Evolutionary conservation across 2,797 vertebrate genomes (phyloP), one percentile per base, ranked within the genome.

Genomic region (Rhyacichthys aspro): DNA sequence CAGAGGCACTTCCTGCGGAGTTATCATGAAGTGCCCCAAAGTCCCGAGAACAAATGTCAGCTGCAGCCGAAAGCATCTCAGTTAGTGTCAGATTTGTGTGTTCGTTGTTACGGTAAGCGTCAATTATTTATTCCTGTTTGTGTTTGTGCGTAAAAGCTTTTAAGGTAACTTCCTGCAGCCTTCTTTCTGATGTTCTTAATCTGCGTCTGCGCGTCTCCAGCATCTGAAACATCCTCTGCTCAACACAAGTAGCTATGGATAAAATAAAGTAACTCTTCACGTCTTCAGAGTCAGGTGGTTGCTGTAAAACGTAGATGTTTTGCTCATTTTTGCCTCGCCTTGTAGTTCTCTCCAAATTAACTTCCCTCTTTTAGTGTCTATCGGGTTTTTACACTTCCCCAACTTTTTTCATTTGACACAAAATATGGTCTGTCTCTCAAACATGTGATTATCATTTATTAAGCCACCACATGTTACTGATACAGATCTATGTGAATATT

Each of bases 1-100:
- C 59, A 56, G 9, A 49, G 41, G 12, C 58, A 76, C 79, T 83
- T 86, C 84, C 85, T 79, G 42, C 33, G 61, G 59, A 54, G 48
- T 62, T 60, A 9, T 37, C 45, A 39, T 37, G 66, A 56, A 9
- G 56, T 42, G 45, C 46, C 0, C 11, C 9, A 12, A 4, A 36
- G 67, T 2, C 80, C 74, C 80, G 67, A 86, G 79, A 55, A 43
- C 47, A 53, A 54, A 38, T 41, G 39, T 23, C 34, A 28, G 14
- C 15, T 23, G 12, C 18, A n/a, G 1, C 14, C 11, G n/a, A 42
- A 0, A 3, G 3, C 44, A 1, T 41, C n/a, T n/a, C 23, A 28
- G 1, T 16, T 33, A 43, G 7, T 9, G 9, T 7, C 9, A 14
- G 17, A 23, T 48, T 43, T 55, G 9, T 3, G 0, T 14, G 41